Base-by-base conservation (phyloP, 37 sponge, comb jelly and placozoan genomes). In the Halisarca cf. caerulea region DNA sequence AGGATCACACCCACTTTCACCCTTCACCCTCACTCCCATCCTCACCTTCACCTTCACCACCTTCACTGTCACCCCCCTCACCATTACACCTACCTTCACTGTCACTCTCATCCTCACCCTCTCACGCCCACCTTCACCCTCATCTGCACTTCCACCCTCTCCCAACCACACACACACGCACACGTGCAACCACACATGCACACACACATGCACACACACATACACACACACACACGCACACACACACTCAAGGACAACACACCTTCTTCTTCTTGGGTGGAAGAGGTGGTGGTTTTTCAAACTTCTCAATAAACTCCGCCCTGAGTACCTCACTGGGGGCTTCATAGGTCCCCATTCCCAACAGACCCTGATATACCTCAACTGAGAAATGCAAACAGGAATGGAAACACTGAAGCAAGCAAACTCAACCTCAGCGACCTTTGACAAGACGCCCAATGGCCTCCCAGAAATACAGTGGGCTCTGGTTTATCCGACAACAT, bases 261-360 rank as follows among this genome's bases (percentile, higher is more conserved):
- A 47, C 51, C 64, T 82, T 93, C 66, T 61, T 86, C 78, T 86
- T 89, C 87, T 93, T 93, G 38, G 84, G 84, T 18, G 93, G 93
- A 0, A 93, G 53, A 36, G 93, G 93, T 1, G 93, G 93, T 28
- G 87, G 59, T 11, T 28, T 55, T 8, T 86, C 89, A 35, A 68
- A 68, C 35, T 9, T 68, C 45, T 40, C 45, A 74, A 74, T 43
- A 40, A 74, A 44, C 77, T 44, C 25, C 21, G 77, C 45, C 36
- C 25, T 74, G 38, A 74, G 32, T 23, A 74, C 45, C 24, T 74
- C 77, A 36, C 36, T 33, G 18, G 77, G 77, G 21, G 77, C 77
- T 37, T 74, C 77, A 41, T 74, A 74, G 45, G 45, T 43, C 21
- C 59, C 80, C 37, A 53, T 33, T 80, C 59, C 59, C 59, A 80